A percentile compares a stretch with the other conserved stretches of the same genome.
phyloP scores from a whole-genome alignment of 2,797 vertebrate species.

The Rhinophrynus dorsalis region DNA sequence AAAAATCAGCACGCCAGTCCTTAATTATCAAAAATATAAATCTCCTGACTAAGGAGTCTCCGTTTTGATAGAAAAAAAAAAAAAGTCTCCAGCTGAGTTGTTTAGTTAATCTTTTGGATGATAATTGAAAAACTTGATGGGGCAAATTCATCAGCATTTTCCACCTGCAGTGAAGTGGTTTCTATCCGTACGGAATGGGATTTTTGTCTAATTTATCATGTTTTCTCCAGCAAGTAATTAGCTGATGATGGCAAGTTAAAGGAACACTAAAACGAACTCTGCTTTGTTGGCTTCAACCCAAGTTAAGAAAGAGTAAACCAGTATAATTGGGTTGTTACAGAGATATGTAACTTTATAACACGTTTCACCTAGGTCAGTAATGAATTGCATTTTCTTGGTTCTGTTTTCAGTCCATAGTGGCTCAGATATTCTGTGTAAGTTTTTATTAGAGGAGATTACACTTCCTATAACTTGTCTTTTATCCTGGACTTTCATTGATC shows the following conservation, averaged over 20 bases:
- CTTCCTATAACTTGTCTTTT: no score
- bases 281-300: no score
- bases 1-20: not conserved
- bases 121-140: constrained; percentile 20
- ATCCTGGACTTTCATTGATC: no score
- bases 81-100: not conserved
- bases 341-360: no score
- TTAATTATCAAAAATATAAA: not conserved
- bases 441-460: no score
- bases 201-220: not conserved
- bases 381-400: no score
- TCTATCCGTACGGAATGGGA: not conserved
- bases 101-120: constrained; percentile 19
- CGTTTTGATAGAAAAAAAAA: not conserved
- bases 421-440: no score
- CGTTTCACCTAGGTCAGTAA: no score
- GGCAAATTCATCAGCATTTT: not conserved
- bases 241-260: not conserved
- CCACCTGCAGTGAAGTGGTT: not conserved
- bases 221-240: not conserved
- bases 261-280: no score
- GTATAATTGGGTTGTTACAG: no score
- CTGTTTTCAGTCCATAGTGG: no score
- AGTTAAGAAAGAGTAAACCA: no score
- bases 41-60: constrained; percentile 7